Conservation (phyloP, 2,888 invertebrate genomes). For the Fragum sueziense region DNA sequence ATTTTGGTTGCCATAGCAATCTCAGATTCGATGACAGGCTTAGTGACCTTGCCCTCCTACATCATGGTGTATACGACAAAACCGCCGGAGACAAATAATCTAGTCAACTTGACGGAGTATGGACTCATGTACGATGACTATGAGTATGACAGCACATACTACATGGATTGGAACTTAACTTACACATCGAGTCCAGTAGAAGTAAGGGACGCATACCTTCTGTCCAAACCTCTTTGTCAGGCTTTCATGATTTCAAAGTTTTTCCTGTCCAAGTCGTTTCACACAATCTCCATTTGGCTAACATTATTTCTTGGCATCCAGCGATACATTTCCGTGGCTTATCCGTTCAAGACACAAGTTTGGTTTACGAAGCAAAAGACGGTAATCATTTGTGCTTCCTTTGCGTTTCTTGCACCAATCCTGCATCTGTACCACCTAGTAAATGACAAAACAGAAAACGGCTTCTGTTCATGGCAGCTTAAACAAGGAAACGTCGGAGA, state of each 20-base stretch:
- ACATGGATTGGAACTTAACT: too few species aligned
- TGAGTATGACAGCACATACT: too few species aligned
- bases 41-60: conserved; percentile 45
- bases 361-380: conserved; percentile 20
- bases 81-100: background rate
- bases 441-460: conserved; percentile 24
- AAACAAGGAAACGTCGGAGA: background rate
- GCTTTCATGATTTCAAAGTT: conserved; percentile 24
- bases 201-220: background rate
- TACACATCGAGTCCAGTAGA: background rate
- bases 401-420: conserved; percentile 24
- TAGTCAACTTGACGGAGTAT: background rate
- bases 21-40: conserved; percentile 47
- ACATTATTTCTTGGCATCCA: conserved; percentile 54
- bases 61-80: conserved; percentile 21
- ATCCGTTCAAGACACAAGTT: conserved; percentile 30
- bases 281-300: conserved; percentile 56
- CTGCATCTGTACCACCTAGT: conserved; percentile 26
- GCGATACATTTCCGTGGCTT: conserved; percentile 46
- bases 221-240: conserved; percentile 13
- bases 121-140: background rate
- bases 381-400: background rate
- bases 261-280: conserved; percentile 45
- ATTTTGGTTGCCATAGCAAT: conserved; percentile 47
- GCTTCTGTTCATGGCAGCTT: conserved; percentile 17